Conservation (phyloP, 2,888 invertebrate genomes). For the Alloplasta piceator region DNA sequence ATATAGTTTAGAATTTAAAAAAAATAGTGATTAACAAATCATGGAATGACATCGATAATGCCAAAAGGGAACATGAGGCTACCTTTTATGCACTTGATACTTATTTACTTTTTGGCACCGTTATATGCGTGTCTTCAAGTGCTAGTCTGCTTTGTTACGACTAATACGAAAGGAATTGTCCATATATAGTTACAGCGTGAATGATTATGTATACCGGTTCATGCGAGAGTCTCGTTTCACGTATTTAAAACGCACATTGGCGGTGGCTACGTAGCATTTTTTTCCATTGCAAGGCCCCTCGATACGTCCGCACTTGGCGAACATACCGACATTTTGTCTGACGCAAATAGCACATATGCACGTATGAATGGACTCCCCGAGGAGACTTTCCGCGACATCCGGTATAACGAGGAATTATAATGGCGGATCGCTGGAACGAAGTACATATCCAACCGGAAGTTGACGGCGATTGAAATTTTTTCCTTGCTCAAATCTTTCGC, state of each 20-base stretch:
- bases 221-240: constrained; percentile 50
- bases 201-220: constrained; percentile 55
- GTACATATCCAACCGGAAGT: constrained; percentile 9
- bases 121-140: background rate
- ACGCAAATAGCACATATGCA: background rate
- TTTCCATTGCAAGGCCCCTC: constrained; percentile 18
- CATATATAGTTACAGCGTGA: constrained; percentile 46
- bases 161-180: constrained; percentile 27
- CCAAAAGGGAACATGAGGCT: too few species aligned
- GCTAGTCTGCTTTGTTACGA: constrained; percentile 22
- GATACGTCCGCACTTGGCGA: constrained; percentile 46
- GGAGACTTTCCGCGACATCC: constrained; percentile 52
- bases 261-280: constrained; percentile 24
- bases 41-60: too few species aligned
- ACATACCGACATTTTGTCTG: constrained; percentile 28
- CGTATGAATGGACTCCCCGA: constrained; percentile 47
- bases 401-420: constrained; percentile 45
- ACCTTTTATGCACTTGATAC: too few species aligned
- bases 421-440: constrained; percentile 15
- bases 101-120: too few species aligned
- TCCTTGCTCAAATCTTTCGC: too few species aligned
- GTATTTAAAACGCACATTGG: constrained; percentile 30
- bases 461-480: too few species aligned
- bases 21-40: too few species aligned
- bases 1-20: too few species aligned